Evolutionary conservation across 2,888 invertebrate species (phyloP).

Genomic region (Petrolisthes manimaculis): DNA sequence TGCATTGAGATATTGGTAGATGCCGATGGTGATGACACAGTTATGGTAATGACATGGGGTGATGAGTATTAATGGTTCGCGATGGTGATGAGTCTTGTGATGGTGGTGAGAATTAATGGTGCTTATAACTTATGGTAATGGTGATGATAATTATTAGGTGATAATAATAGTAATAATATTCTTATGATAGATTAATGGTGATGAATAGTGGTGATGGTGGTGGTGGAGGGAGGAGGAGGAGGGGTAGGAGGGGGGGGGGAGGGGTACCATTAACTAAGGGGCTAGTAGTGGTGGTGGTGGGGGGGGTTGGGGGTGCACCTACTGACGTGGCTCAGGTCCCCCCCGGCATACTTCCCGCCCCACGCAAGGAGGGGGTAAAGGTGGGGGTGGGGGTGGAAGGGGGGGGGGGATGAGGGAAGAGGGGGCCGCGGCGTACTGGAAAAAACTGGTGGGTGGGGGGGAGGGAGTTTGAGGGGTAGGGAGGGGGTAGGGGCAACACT

Average conservation of each 20-base stretch:
- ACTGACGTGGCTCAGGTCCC: conserved; percentile 11
- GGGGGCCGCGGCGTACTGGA: not conserved
- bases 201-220: not conserved
- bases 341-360: conserved; percentile 49
- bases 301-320: not conserved
- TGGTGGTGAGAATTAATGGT: not conserved
- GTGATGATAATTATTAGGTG: not conserved
- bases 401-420: conserved; percentile 2
- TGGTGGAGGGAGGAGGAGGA: not conserved
- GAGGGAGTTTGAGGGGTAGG: conserved; percentile 12
- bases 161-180: conserved; percentile 10
- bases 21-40: too few relatives aligned
- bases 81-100: too few relatives aligned
- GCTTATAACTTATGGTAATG: not conserved
- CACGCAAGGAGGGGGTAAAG: not conserved
- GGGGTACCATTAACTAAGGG: not conserved
- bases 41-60: too few relatives aligned
- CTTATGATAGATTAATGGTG: not conserved
- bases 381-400: not conserved
- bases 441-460: not conserved
- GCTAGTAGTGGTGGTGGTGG: not conserved
- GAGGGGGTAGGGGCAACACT: not conserved
- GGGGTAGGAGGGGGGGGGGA: not conserved
- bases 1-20: too few relatives aligned
- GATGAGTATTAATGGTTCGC: too few relatives aligned